Evolutionary conservation across 2,888 invertebrate species (phyloP), one percentile per base, ranked within the genome.

Genomic region (Nymphalis c-album): DNA sequence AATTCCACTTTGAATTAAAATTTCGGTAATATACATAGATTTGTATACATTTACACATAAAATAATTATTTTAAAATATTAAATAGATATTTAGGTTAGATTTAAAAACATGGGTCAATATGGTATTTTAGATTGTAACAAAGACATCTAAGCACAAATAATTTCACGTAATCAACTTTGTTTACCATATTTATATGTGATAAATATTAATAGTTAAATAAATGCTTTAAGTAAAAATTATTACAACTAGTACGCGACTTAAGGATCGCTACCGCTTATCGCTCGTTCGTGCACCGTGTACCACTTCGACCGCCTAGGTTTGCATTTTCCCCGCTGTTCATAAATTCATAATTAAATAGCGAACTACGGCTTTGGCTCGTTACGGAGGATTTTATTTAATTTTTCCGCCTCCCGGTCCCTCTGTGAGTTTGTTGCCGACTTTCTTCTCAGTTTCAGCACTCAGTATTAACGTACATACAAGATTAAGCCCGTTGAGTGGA

Each of bases 261-360:
- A 20, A 40, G 1, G 26, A 59, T n/a, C 75, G 73, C 77, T 67
- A 22, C 18, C 72, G 51, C 69, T 73, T 22, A 57, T 4, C 60
- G 70, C 69, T 66, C 20, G 65, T 73, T n/a, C 72, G 63, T 67
- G 53, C 71, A 48, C 47, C 55, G 16, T 46, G 51, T 63, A 62
- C 40, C 57, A 55, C 60, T 55, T 67, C 59, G 46, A 60, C 60
- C 64, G 61, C 67, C 73, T 78, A 80, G 80, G 84, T 85, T 85
- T 85, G 85, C 85, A 85, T 86, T 88, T 85, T 82, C 80, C 84
- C 80, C 83, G 84, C 81, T 79, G 84, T 84, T 88, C 89, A 89
- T 90, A 90, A 90, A 90, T 91, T 88, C 84, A 86, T 91, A 90
- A 91, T 91, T 89, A 90, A 91, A 90, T 88, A 88, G 86, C 82